Percentiles rank a stretch among this genome's conserved stretches.
Conservation (phyloP, 1,140 invertebrate species). For the Drosophila arawakana region DNA sequence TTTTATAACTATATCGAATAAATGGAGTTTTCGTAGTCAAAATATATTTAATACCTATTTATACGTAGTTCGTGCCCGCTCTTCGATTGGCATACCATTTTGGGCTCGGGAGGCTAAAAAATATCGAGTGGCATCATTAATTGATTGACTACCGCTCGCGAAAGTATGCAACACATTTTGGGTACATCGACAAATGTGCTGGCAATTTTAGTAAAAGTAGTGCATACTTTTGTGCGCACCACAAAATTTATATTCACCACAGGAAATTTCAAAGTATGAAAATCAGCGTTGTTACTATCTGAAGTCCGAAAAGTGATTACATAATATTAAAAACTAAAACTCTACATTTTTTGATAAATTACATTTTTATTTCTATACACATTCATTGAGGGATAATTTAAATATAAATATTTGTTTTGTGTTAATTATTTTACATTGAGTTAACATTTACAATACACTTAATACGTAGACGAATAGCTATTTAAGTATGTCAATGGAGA, state of each 20-base stretch:
- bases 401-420: slow-evolving; percentile 49
- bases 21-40: slow-evolving; percentile 21
- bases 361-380: slow-evolving; percentile 29
- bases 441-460: slow-evolving; percentile 39
- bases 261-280: too few relatives aligned
- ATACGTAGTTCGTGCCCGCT: too few relatives aligned
- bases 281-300: too few relatives aligned
- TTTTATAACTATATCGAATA: slow-evolving; percentile 24
- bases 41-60: neutral
- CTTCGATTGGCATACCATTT: too few relatives aligned
- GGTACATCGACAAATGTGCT: neutral
- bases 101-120: neutral
- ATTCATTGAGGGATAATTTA: slow-evolving; percentile 43
- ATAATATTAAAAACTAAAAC: neutral
- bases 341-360: slow-evolving; percentile 2
- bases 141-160: neutral
- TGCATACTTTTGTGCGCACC: slow-evolving; percentile 47
- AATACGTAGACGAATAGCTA: slow-evolving; percentile 43
- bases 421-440: slow-evolving; percentile 38
- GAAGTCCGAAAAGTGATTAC: too few relatives aligned
- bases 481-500: slow-evolving; percentile 23
- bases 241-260: slow-evolving; percentile 17
- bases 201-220: neutral
- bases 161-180: slow-evolving; percentile 27
- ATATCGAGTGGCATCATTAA: neutral